Percentiles rank a stretch among this genome's conserved stretches.
phyloP scores from a whole-genome alignment of 1,140 invertebrate species.

The Armadillidium nasatum region DNA sequence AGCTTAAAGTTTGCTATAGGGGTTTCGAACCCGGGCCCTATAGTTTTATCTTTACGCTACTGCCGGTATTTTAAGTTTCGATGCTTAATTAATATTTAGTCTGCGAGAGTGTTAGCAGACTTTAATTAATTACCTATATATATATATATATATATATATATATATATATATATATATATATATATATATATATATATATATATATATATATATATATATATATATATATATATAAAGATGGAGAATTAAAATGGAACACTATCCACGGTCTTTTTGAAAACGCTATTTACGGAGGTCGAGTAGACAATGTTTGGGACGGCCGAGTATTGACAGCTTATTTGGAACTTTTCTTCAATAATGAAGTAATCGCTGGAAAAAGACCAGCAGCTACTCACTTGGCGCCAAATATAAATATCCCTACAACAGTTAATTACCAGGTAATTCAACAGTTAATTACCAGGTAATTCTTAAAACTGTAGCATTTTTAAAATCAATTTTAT shows the following conservation, averaged over 20 bases:
- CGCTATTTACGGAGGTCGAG: conserved; percentile 80
- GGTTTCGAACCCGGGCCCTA: too few species aligned
- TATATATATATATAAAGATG: conserved; percentile 20
- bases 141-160: conserved; percentile 20
- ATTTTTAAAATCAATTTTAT: too few species aligned
- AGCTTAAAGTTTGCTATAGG: too few species aligned
- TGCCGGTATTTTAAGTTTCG: too few species aligned
- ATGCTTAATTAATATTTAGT: too few species aligned
- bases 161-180: conserved; percentile 20
- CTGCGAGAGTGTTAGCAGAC: too few species aligned
- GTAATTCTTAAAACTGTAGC: too few species aligned
- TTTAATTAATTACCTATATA: too few species aligned
- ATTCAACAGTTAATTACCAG: neutral
- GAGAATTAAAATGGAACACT: conserved; percentile 60
- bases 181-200: conserved; percentile 24
- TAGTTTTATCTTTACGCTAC: too few species aligned
- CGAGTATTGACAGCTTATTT: conserved; percentile 69
- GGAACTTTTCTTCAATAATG: conserved; percentile 63
- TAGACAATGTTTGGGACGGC: conserved; percentile 76
- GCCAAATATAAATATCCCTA: conserved; percentile 53
- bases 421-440: conserved; percentile 51
- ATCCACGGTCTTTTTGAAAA: conserved; percentile 73
- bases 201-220: neutral
- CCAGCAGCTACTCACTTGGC: conserved; percentile 57
- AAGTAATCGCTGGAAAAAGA: conserved; percentile 52